Evolutionary conservation across 2,797 vertebrate species (phyloP), one percentile per base, ranked within the genome.

Genomic region (Rhinophrynus dorsalis): DNA sequence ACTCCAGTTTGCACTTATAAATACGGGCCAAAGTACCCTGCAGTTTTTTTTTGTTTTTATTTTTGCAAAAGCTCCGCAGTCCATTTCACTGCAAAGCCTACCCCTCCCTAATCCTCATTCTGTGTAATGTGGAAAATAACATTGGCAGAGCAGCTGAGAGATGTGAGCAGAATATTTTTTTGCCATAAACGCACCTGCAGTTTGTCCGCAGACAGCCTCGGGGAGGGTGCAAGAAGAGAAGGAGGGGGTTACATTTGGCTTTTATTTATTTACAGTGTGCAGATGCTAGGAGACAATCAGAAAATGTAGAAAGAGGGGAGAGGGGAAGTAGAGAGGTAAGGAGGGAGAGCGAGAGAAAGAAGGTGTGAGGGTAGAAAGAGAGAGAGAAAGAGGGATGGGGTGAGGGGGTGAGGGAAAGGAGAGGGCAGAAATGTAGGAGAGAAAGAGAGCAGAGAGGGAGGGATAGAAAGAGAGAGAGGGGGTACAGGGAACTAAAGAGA

Each of bases 141-240:
- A 73, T 73, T 73, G 69, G 69, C 69, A 65, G 57, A 73, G 55
- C 48, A 38, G 69, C 69, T 66, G 45, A 10, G 62, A 26, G 69
- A 73, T 73, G 69, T 73, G 69, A 73, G 69, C 69, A 44, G 69
- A 73, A 73, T 73, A 72, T 73, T 52, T 73, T 63, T 73, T 65
- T 66, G 69, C 69, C 61, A 60, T 73, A 73, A 72, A 73, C 69
- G 62, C 69, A 73, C 69, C 69, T 73, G 69, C 69, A 73, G 69
- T 73, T 73, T 73, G 69, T 73, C 69, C 69, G 69, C 69, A 73
- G 69, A 73, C 66, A 66, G 61, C 69, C 62, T 73, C 45, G 35
- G 62, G 69, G 60, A 71, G 60, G 63, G 52, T 45, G 52, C 12
- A 21, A 58, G 35, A 58, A 17, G 29, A 15, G 17, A 3, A 27